These are phyloP conservation scores for Sus cebifrons DNA, from an alignment of 2,797 vertebrate genomes.

Conservation along the genomic window DNA sequence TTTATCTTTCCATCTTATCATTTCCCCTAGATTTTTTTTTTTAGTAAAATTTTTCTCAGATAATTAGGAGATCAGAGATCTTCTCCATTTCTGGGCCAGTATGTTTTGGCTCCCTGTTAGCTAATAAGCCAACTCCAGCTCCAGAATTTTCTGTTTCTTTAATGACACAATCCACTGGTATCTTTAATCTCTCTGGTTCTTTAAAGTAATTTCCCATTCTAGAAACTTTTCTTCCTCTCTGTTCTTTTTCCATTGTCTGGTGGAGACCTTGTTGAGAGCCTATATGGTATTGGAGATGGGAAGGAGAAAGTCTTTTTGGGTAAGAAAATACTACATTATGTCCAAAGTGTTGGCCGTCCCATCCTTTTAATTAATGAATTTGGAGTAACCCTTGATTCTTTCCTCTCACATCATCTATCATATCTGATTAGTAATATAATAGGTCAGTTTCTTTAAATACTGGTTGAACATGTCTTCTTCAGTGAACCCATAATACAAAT, in stretches of 20 bases:
- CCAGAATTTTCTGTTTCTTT: conserved; percentile 51
- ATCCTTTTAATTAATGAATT: conserved; percentile 49
- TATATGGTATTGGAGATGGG: not conserved
- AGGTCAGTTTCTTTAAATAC: conserved; percentile 26
- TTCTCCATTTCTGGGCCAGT: not conserved
- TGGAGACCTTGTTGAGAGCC: not conserved
- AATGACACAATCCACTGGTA: not conserved
- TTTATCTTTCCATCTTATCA: not conserved
- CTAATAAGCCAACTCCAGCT: not conserved
- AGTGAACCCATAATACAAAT: not conserved
- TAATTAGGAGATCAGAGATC: conserved; percentile 23
- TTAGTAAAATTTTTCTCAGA: conserved; percentile 25
- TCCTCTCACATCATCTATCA: not conserved
- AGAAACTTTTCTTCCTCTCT: not conserved
- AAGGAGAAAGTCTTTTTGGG: not conserved
- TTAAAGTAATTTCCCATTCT: not conserved
- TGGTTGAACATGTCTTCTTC: not conserved
- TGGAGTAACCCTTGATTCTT: not conserved
- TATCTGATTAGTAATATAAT: conserved; percentile 45
- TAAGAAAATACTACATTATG: not conserved
- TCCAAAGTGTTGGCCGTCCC: not conserved
- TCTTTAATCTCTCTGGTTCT: conserved; percentile 13
- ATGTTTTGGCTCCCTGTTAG: not conserved
- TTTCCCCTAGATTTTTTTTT: not conserved
- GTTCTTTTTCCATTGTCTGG: not conserved